Base-by-base conservation (phyloP, 2,113 vertebrate genomes). In the Columbina picui region DNA sequence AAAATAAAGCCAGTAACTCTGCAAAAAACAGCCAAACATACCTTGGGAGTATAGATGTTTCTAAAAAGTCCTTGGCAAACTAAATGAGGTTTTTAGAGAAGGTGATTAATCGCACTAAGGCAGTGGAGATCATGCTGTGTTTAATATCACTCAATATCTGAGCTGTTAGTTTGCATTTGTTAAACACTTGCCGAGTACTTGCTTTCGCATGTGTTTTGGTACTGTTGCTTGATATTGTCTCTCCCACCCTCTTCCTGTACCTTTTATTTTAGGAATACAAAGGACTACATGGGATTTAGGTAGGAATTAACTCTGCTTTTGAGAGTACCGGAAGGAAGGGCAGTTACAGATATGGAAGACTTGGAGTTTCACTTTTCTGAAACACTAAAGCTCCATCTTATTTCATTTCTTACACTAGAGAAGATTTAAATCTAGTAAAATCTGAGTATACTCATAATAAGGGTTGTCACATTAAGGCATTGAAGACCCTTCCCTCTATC, bases 171-270 rank as follows among this genome's bases (percentile, higher is more conserved):
- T 85, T 10, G 14, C 3, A 7, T 43, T 27, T 88, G 29, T 64
- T 8, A 19, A 68, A 7, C 25, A 12, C 29, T 76, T 76, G 65
- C 47, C 39, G 78, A 4, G 10, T 10, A 6, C 20, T 71, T 84
- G 55, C 25, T 23, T 93, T 82, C 60, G 90, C 74, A 74, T 45
- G 25, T 22, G 11, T 90, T 70, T 91, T 87, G 50, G 30, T 45
- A 49, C 27, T 57, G 30, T 21, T 47, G 14, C 47, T 79, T 78
- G 27, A 1, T 79, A 30, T 2, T 78, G 57, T 60, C n/a, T 45
- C 91, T 83, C 43, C 65, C 18, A 57, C 26, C 4, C 6, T 87
- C 41, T 81, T 94, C 23, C 41, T 45, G 0, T 84, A n/a, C 15
- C 34, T 77, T 38, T 77, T 52, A 18, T 57, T 15, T 91, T 81